Base-by-base conservation (phyloP, 2,797 vertebrate genomes). In the Iguana delicatissima region DNA sequence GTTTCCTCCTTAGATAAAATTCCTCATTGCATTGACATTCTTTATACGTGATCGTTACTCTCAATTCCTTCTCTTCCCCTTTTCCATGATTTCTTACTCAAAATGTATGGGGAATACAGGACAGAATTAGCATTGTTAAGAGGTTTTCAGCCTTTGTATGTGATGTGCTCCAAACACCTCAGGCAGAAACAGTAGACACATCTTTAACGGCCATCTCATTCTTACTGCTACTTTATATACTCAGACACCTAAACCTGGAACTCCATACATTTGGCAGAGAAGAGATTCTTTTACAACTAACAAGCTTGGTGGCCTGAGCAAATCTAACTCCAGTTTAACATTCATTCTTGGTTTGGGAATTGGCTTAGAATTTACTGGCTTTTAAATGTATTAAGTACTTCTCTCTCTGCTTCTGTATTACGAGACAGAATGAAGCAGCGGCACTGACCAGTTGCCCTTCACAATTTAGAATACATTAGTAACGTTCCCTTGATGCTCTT, bases 121-220 rank as follows among this genome's bases (percentile, higher is more conserved):
- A 94, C 95, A 96, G 89, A 42, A 74, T 95, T 57, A 81, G 38
- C 93, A 94, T 93, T 95, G 91, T 94, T 94, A 93, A 93, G 89
- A 93, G 83, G 16, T 91, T 92, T 94, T 95, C 89, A 59, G 84
- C 57, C 87, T 94, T 95, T 96, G 92, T 93, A 95, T 95, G 93
- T 94, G 94, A 96, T 95, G 92, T 94, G 85, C 91, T 95, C 93
- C 96, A 92, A 95, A 92, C 90, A 95, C 94, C 92, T 96, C 94
- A 95, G 94, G 95, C 94, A 96, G 95, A 92, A 95, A 84, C 86
- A 90, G 88, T 89, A 89, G 89, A n/a, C 67, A 84, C 90, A 84
- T 73, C 57, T 73, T 72, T 35, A 72, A 42, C 59, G 0, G 16
- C 35, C 50, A 52, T 94, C 91, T 89, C 88, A 57, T 91, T 93